phyloP scores from a whole-genome alignment of 2,888 invertebrate genomes.

The Lagria hirta region DNA sequence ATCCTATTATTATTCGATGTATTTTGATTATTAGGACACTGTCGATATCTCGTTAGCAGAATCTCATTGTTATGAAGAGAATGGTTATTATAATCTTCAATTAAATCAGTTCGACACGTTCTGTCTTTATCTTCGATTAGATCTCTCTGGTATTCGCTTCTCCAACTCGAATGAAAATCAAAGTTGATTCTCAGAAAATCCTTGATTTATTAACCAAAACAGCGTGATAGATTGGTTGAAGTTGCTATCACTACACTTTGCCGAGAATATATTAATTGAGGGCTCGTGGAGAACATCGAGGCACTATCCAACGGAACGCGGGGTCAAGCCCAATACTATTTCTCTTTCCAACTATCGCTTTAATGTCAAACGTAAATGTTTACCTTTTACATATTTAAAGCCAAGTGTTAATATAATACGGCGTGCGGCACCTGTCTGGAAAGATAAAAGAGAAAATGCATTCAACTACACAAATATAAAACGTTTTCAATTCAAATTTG shows the following conservation, averaged over 20 bases:
- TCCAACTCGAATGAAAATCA: constrained; percentile 11
- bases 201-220: constrained; percentile 25
- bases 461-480: constrained; percentile 11
- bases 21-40: too few species aligned
- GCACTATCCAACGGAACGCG: constrained; percentile 11
- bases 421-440: constrained; percentile 12
- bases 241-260: constrained; percentile 15
- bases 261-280: constrained; percentile 21
- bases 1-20: too few species aligned
- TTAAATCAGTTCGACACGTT: constrained; percentile 25
- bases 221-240: constrained; percentile 21
- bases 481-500: constrained; percentile 8
- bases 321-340: constrained; percentile 21
- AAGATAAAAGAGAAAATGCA: constrained; percentile 5
- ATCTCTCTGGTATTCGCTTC: constrained; percentile 14
- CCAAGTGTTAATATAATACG: constrained; percentile 20
- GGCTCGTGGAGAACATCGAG: constrained; percentile 13
- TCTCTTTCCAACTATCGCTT: constrained; percentile 12
- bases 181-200: constrained; percentile 20
- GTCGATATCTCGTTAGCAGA: too few species aligned
- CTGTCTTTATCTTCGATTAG: constrained; percentile 22
- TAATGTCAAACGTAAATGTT: constrained; percentile 21
- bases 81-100: constrained; percentile 22
- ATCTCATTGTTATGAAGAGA: constrained; percentile 17
- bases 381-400: constrained; percentile 17